Conservation (phyloP, 2,888 invertebrate species). For the Leptinotarsa juncta region DNA sequence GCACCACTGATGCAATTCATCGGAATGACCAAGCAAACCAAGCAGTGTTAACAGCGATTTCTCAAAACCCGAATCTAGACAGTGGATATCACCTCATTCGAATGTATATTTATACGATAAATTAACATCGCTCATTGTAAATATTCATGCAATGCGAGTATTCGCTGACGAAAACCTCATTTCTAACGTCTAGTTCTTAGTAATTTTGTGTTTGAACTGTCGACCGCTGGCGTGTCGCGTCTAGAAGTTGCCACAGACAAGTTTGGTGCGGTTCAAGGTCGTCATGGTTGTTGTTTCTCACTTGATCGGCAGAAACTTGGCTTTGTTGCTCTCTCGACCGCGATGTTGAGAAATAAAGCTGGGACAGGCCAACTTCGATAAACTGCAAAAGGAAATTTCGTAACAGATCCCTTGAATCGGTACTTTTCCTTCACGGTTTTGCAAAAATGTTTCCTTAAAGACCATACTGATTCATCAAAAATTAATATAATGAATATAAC, state of each 20-base stretch:
- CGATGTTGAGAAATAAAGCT: constrained; percentile 9
- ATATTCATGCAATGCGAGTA: constrained; percentile 1
- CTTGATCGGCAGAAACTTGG: constrained; percentile 12
- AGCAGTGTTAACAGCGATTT: background rate
- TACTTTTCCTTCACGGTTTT: no score
- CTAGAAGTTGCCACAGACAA: constrained; percentile 46
- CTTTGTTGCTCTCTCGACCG: constrained; percentile 13
- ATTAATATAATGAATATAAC: no score
- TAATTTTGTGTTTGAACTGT: constrained; percentile 33
- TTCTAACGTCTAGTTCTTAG: constrained; percentile 29
- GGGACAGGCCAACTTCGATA: background rate
- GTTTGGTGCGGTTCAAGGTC: constrained; percentile 51
- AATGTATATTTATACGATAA: constrained; percentile 16
- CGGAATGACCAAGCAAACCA: background rate
- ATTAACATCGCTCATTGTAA: constrained; percentile 11
- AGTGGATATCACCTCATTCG: constrained; percentile 5
- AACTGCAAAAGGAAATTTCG: background rate
- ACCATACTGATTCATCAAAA: no score
- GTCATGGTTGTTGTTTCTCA: constrained; percentile 37
- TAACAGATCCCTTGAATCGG: no score
- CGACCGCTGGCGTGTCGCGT: constrained; percentile 24
- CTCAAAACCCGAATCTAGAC: background rate
- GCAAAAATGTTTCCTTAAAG: no score
- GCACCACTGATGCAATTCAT: no score
- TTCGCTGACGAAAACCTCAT: constrained; percentile 11